Evolutionary conservation across 2,113 vertebrate genomes (phyloP).

Genomic region (Pseudopodoces humilis): DNA sequence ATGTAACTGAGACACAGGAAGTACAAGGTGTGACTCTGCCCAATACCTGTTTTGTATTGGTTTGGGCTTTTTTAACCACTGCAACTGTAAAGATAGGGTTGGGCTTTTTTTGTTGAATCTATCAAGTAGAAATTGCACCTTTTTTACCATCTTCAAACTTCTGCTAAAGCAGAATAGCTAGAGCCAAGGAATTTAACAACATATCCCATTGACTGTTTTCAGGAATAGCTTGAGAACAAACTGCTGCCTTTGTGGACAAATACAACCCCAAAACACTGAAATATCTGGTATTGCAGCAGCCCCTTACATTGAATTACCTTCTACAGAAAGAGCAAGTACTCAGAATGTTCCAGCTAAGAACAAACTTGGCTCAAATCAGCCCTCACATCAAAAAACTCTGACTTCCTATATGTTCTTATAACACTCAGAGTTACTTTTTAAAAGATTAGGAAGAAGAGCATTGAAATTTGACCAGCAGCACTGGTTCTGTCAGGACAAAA

Average conservation of each 20-base stretch:
- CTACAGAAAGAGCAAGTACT: not conserved
- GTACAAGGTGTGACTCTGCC: not conserved
- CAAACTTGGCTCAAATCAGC: not conserved
- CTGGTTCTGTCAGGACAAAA: not conserved
- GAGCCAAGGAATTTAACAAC: not conserved
- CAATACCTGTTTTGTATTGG: not conserved
- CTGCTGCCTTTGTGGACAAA: not conserved
- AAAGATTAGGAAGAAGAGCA: not conserved
- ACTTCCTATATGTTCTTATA: not conserved
- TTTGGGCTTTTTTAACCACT: not conserved
- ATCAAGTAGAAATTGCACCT: not conserved
- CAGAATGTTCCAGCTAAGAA: not conserved
- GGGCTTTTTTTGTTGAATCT: not conserved
- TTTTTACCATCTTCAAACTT: not conserved
- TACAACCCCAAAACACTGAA: not conserved
- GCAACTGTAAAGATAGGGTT: not conserved
- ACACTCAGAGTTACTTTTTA: not conserved
- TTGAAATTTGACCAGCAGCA: not conserved
- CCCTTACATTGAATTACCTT: not conserved
- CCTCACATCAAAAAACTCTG: accelerated
- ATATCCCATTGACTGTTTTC: not conserved
- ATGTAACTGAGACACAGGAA: not conserved
- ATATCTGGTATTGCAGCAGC: not conserved
- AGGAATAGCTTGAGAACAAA: not conserved
- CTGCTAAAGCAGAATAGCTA: not conserved